phyloP scores from a whole-genome alignment of 2,888 invertebrate species.

The Lasiommata megera region DNA sequence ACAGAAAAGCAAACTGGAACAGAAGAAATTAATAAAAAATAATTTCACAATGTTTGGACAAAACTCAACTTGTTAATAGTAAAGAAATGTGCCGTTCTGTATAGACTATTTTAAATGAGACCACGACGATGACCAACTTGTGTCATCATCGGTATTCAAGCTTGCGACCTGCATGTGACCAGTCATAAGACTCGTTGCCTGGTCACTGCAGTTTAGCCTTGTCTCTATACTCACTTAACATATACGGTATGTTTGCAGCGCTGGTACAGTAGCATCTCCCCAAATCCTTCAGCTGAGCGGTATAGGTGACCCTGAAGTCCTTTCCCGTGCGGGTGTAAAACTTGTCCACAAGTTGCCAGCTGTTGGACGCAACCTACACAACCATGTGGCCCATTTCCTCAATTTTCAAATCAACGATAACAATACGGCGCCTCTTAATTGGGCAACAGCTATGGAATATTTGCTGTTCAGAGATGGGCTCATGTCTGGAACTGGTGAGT shows the following conservation, averaged over 20 bases:
- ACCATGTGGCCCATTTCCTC: constrained; percentile 90
- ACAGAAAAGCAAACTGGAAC: no score
- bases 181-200: no score
- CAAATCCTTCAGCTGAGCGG: constrained; percentile 96
- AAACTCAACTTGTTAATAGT: no score
- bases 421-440: constrained; percentile 92
- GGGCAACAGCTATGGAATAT: constrained; percentile 96
- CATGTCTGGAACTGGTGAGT: constrained; percentile 91
- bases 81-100: no score
- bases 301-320: constrained; percentile 88
- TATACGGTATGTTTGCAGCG: constrained; percentile 53
- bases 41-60: no score
- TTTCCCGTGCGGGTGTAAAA: constrained; percentile 83
- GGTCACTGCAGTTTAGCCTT: no score
- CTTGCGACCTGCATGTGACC: no score
- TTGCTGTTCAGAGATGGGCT: constrained; percentile 92
- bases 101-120: no score
- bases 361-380: constrained; percentile 92
- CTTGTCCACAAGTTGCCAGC: constrained; percentile 88
- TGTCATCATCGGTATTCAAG: no score
- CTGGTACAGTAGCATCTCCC: constrained; percentile 95
- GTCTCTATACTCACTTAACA: no score
- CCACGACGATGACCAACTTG: no score
- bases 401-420: constrained; percentile 92
- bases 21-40: no score